Conservation (phyloP, 1,140 invertebrate genomes). For the Hyposmocoma kahamanoa region DNA sequence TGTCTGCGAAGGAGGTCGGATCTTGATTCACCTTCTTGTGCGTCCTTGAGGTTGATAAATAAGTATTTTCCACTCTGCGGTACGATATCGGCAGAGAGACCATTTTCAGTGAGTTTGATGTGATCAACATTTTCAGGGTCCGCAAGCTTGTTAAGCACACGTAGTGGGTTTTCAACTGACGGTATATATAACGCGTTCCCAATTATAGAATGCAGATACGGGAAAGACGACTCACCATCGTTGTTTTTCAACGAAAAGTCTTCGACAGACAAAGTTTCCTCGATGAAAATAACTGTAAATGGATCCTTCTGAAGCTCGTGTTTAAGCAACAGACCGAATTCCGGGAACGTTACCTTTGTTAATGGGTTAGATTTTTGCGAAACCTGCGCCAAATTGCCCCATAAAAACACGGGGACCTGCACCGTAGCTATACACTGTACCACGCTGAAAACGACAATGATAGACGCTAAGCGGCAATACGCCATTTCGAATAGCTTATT, state of each 20-base stretch:
- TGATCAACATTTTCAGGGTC: conserved; percentile 41
- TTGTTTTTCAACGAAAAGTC: conserved; percentile 57
- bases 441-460: conserved; percentile 56
- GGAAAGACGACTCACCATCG: conserved; percentile 48
- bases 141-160: conserved; percentile 39
- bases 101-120: conserved; percentile 52
- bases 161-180: conserved; percentile 42
- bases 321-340: conserved; percentile 40
- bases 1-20: conserved; percentile 53
- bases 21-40: conserved; percentile 54
- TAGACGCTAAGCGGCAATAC: conserved; percentile 52
- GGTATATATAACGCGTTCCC: conserved; percentile 42
- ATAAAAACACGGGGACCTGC: conserved; percentile 56
- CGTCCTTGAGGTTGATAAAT: conserved; percentile 61
- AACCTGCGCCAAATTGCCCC: conserved; percentile 42
- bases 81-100: conserved; percentile 47
- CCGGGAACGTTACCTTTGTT: conserved; percentile 19
- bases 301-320: conserved; percentile 36
- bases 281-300: conserved; percentile 54
- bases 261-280: conserved; percentile 65
- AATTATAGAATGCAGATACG: conserved; percentile 44
- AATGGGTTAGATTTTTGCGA: conserved; percentile 45
- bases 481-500: conserved; percentile 46
- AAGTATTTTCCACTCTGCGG: conserved; percentile 42
- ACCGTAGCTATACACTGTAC: conserved; percentile 34